Base-by-base conservation (phyloP, 1,140 invertebrate genomes). In the Leptinotarsa lineolata region DNA sequence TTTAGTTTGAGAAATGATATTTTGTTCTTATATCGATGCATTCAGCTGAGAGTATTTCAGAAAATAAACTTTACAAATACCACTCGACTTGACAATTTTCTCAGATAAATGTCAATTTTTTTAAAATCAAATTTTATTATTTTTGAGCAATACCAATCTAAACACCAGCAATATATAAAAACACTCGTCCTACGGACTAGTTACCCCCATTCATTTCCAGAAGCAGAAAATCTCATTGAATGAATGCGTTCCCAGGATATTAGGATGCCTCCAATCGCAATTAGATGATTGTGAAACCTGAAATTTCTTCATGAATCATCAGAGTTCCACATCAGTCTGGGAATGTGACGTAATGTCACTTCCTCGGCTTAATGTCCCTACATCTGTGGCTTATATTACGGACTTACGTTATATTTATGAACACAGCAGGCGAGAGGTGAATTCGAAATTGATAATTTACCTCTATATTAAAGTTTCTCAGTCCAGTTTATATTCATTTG, bases 281-380 rank as follows among this genome's bases (percentile, higher is more conserved):
- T 54, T n/a, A 54, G 4, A 54, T 54, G 16, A n/a, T 71, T 71
- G 58, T 72, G 63, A 67, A 72, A 72, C 75, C 75, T 73, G 72
- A 67, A 74, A 72, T 77, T 77, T 72, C 72, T 76, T 74, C 72
- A 77, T 79, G 78, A 79, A 76, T 79, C 76, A 77, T 74, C 77
- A 72, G 63, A 30, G 72, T 69, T 69, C 70, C 72, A 58, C 30
- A 68, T 68, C 58, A 77, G 78, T 77, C 76, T 77, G 76, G 78
- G 78, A 79, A 79, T 79, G 78, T 75, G 72, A 77, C 74, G 78
- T 76, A 74, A 77, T 77, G 76, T 76, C 78, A 75, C 45, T 75
- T 78, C 69, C 73, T 73, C 77, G 68, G 72, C 68, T 73, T 78
- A 76, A 78, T 74, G 73, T 72, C 67, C 68, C 72, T 65, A 63